Percentiles rank a stretch among this genome's conserved stretches.
phyloP scores from a whole-genome alignment of 2,113 vertebrate genomes.

The Boulengeromyrus knoepffleri region DNA sequence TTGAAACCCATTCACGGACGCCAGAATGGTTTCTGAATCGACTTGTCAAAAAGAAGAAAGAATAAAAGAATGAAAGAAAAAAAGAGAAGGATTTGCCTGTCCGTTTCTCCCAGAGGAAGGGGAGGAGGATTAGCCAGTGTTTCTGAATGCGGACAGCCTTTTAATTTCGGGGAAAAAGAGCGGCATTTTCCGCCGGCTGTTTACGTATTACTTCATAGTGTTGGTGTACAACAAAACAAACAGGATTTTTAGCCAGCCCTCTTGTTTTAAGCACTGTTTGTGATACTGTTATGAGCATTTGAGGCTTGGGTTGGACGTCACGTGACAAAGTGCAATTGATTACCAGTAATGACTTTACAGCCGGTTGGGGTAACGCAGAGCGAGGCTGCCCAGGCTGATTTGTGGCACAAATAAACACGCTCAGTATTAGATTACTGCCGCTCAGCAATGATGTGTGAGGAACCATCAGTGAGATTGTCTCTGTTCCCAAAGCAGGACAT shows the following conservation, averaged over 20 bases:
- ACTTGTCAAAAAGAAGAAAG: conserved; percentile 43
- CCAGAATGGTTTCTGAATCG: conserved; percentile 58
- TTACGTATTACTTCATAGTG: neutral
- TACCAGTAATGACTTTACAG: conserved; percentile 10
- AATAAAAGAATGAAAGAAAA: conserved; percentile 42
- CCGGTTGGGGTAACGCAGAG: neutral
- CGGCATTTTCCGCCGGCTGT: neutral
- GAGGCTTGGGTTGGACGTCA: conserved; percentile 16
- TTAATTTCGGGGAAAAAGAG: neutral
- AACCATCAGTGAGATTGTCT: neutral
- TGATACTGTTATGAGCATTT: neutral
- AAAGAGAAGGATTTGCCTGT: conserved; percentile 51
- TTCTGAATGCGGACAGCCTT: conserved; percentile 30
- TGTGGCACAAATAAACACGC: neutral
- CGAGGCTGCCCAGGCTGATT: conserved; percentile 11
- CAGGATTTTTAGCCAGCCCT: neutral
- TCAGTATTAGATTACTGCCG: neutral
- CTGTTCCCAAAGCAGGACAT: neutral
- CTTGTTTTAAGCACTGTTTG: neutral
- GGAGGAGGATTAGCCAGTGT: conserved; percentile 52
- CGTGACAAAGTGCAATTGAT: conserved; percentile 32
- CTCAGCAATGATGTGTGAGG: neutral
- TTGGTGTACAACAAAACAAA: neutral
- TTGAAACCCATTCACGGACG: conserved; percentile 53
- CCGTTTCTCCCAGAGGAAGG: conserved; percentile 30